These are phyloP conservation scores for Epinephelus fuscoguttatus DNA, from an alignment of 2,113 vertebrate genomes.

Conservation along the genomic window DNA sequence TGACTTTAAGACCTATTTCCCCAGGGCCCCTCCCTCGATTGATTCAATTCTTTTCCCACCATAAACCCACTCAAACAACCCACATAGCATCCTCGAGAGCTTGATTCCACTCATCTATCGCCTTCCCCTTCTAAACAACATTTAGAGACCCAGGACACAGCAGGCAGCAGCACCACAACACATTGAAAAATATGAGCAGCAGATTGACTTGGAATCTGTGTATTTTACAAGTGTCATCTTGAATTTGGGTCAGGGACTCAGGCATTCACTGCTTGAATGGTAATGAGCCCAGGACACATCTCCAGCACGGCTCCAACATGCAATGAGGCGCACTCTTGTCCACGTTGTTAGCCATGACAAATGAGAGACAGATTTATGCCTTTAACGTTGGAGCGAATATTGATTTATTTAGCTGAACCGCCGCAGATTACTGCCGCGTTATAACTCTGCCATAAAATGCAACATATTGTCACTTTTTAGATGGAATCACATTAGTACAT, in stretches of 20 bases:
- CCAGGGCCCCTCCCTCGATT: conserved; percentile 55
- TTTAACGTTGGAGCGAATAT: conserved; percentile 52
- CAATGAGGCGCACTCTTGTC: conserved; percentile 16
- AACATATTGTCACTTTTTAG: conserved; percentile 47
- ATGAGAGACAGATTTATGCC: conserved; percentile 66
- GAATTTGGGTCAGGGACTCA: conserved; percentile 74
- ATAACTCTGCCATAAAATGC: conserved; percentile 40
- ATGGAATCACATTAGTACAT: conserved; percentile 26
- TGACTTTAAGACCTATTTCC: conserved; percentile 60
- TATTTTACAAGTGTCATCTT: conserved; percentile 71
- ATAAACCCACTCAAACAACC: conserved; percentile 40
- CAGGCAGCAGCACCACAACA: neutral
- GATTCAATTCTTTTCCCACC: conserved; percentile 66
- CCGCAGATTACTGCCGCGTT: conserved; percentile 47
- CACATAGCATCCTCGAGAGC: conserved; percentile 35
- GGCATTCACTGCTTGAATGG: conserved; percentile 61
- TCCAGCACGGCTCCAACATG: conserved; percentile 37
- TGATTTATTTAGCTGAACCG: conserved; percentile 71
- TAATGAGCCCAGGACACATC: conserved; percentile 64
- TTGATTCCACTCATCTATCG: conserved; percentile 36
- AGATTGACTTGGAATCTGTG: conserved; percentile 64
- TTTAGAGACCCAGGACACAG: conserved; percentile 14
- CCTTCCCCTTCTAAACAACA: conserved; percentile 31
- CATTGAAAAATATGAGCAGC: conserved; percentile 26
- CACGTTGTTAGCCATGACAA: conserved; percentile 57